phyloP scores from a whole-genome alignment of 1,140 invertebrate genomes.

The Archivesica marissinica region DNA sequence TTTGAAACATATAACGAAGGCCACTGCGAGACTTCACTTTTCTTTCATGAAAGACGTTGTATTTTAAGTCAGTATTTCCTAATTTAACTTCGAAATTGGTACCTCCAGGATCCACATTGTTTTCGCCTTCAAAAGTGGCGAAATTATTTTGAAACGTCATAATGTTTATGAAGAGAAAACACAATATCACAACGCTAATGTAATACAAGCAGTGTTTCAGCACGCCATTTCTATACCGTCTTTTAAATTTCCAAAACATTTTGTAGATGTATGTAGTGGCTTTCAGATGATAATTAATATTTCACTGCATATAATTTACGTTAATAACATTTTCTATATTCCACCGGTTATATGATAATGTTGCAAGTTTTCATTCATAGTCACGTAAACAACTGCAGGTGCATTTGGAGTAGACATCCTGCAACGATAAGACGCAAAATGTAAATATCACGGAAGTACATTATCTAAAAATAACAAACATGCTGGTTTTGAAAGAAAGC shows the following conservation, averaged over 20 bases:
- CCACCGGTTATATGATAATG: background rate
- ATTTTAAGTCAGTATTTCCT: conserved; percentile 27
- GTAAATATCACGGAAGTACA: too few relatives aligned
- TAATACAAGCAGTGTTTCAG: conserved; percentile 20
- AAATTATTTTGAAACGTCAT: conserved; percentile 65
- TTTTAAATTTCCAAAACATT: conserved; percentile 57
- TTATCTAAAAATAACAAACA: too few relatives aligned
- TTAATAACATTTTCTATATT: too few relatives aligned
- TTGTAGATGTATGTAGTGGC: too few relatives aligned
- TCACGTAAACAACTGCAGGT: background rate
- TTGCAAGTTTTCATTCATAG: background rate
- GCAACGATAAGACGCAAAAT: too few relatives aligned
- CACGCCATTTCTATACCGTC: background rate
- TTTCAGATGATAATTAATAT: too few relatives aligned
- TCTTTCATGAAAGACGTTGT: conserved; percentile 45
- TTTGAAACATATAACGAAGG: conserved; percentile 70
- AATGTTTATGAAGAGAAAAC: conserved; percentile 59
- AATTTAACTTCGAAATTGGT: conserved; percentile 16
- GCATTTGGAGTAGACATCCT: background rate
- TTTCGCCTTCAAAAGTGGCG: conserved; percentile 60
- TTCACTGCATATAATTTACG: too few relatives aligned
- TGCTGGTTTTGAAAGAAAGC: too few relatives aligned
- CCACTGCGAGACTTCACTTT: background rate
- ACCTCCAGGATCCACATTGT: conserved; percentile 52
- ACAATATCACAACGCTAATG: background rate